These are phyloP conservation scores for Fregetta grallaria DNA, from an alignment of 2,113 vertebrate species.

Conservation along the genomic window DNA sequence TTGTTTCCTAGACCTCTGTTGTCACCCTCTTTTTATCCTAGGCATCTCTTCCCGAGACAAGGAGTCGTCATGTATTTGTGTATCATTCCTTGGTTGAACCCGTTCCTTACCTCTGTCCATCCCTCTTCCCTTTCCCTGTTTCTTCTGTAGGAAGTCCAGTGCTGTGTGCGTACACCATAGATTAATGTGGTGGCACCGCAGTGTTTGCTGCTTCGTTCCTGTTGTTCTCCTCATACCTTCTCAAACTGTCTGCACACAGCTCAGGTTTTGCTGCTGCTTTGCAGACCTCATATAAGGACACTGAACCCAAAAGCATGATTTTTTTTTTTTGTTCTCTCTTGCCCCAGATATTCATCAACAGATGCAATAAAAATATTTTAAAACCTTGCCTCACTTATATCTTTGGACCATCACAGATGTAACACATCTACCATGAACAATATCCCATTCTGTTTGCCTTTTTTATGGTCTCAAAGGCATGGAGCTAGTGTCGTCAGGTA, in stretches of 20 bases:
- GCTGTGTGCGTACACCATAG: neutral
- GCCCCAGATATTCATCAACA: neutral
- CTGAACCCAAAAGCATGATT: accelerated
- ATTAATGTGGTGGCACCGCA: neutral
- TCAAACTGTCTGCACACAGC: too few relatives aligned
- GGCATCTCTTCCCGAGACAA: neutral
- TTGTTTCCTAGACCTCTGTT: neutral
- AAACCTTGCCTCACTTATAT: neutral
- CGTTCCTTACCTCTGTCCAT: neutral
- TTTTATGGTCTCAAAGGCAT: neutral
- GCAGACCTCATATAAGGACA: neutral
- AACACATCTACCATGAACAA: neutral
- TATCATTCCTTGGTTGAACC: neutral
- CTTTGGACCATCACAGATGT: neutral
- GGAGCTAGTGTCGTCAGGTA: neutral
- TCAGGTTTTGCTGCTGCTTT: neutral
- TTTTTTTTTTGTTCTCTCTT: neutral
- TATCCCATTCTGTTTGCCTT: neutral
- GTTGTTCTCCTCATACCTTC: neutral
- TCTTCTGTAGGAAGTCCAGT: neutral
- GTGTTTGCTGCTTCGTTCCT: neutral
- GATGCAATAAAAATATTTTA: neutral
- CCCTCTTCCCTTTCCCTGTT: neutral
- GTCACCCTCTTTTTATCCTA: neutral
- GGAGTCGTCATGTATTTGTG: accelerated